These are phyloP conservation scores for Luidia sarsii DNA, from an alignment of 53 echinoderm and acorn worm species.

Conservation along the genomic window DNA sequence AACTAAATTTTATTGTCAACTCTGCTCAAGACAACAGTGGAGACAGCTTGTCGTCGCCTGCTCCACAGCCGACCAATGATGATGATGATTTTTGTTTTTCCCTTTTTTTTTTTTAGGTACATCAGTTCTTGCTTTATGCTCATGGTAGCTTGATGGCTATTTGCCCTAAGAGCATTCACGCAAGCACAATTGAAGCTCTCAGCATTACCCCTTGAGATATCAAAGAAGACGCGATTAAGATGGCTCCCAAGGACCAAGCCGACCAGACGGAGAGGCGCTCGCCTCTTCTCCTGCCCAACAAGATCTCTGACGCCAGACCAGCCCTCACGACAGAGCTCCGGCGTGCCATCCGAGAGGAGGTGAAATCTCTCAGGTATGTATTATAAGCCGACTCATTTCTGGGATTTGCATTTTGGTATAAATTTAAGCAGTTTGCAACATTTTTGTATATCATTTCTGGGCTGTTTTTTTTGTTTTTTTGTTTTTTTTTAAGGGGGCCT, in stretches of 20 bases:
- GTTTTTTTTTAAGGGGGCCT: too few species aligned
- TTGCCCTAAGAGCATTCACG: not conserved
- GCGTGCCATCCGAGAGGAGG: slow-evolving; percentile 27
- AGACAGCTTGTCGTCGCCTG: too few species aligned
- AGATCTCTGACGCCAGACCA: slow-evolving; percentile 63
- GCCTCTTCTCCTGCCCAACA: slow-evolving; percentile 70
- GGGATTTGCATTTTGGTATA: too few species aligned
- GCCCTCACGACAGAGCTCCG: slow-evolving; percentile 30
- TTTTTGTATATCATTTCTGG: too few species aligned
- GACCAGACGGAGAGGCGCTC: slow-evolving; percentile 56
- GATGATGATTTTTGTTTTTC: too few species aligned
- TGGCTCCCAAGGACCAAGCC: slow-evolving; percentile 62
- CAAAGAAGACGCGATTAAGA: not conserved
- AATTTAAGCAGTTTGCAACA: too few species aligned
- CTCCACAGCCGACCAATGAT: too few species aligned
- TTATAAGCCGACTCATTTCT: too few species aligned
- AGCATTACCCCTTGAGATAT: not conserved
- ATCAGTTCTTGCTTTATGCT: not conserved
- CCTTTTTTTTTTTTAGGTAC: not conserved
- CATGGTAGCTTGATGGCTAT: not conserved
- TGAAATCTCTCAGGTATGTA: slow-evolving; percentile 10
- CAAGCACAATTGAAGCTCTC: not conserved
- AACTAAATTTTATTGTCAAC: too few species aligned
- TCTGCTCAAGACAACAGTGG: too few species aligned
- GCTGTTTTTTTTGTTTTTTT: too few species aligned